phyloP scores from a whole-genome alignment of 1,140 invertebrate genomes.

The Druon quercuslanigerum region DNA sequence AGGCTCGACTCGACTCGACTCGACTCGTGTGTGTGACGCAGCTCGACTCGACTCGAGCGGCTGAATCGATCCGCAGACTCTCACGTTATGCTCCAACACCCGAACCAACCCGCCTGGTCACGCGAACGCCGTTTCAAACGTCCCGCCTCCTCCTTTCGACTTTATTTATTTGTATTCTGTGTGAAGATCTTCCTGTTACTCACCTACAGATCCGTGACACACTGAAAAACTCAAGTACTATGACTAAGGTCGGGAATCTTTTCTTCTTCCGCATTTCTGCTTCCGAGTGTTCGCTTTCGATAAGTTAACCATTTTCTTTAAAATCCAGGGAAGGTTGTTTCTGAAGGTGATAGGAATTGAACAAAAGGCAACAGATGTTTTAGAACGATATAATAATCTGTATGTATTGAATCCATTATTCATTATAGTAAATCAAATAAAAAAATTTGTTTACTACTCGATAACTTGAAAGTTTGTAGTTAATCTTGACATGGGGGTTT shows the following conservation, averaged over 20 bases:
- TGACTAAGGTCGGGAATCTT: conserved; percentile 6
- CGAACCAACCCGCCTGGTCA: conserved; percentile 63
- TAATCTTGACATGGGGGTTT: no score
- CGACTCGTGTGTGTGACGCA: conserved; percentile 51
- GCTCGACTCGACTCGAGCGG: conserved; percentile 67
- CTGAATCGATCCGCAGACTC: conserved; percentile 71
- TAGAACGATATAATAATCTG: no score
- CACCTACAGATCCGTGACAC: conserved; percentile 14
- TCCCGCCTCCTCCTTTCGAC: conserved; percentile 47
- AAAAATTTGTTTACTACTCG: no score
- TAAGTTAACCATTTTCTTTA: no score
- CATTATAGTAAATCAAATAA: no score
- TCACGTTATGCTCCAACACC: conserved; percentile 54
- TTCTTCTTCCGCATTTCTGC: neutral
- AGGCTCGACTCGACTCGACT: conserved; percentile 59
- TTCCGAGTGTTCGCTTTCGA: no score
- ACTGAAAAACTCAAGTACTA: conserved; percentile 7
- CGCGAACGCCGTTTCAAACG: conserved; percentile 68
- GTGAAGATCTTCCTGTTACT: conserved; percentile 23
- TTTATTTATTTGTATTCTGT: conserved; percentile 37
- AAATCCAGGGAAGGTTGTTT: no score
- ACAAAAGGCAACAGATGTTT: no score
- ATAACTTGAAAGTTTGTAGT: no score
- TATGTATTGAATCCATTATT: no score
- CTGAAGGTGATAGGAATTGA: no score